Conservation (phyloP, 2,797 vertebrate genomes). For the Alectoris magna region DNA sequence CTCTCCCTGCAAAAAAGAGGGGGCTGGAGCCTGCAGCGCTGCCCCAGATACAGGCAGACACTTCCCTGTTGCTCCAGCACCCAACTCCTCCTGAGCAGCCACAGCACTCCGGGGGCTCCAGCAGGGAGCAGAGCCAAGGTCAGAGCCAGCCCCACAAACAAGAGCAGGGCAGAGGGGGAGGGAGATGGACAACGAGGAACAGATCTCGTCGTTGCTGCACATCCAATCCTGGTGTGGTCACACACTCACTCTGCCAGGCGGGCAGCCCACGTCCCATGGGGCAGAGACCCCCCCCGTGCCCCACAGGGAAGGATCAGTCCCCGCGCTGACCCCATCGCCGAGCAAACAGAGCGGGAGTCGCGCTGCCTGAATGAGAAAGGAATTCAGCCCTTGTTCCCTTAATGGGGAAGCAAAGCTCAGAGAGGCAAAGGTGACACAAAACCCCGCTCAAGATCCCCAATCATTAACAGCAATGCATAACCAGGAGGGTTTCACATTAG, state of each 20-base stretch:
- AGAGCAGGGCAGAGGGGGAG: background rate
- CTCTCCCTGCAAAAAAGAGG: background rate
- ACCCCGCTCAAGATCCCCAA: slow-evolving; percentile 72
- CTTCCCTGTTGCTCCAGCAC: background rate
- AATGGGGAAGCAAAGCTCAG: slow-evolving; percentile 38
- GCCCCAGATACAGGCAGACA: slow-evolving; percentile 33
- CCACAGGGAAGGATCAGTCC: background rate
- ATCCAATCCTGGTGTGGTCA: background rate
- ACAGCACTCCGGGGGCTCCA: background rate
- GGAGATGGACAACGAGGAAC: background rate
- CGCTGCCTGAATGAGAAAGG: slow-evolving; percentile 55
- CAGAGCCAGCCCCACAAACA: background rate
- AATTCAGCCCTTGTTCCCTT: slow-evolving; percentile 49
- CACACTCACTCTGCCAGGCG: background rate
- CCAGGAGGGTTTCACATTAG: background rate
- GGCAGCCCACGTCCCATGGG: accelerated
- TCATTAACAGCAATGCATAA: slow-evolving; percentile 74
- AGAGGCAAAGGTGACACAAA: slow-evolving; percentile 52
- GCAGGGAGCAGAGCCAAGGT: background rate
- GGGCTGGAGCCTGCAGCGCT: background rate
- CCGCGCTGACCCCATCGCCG: accelerated
- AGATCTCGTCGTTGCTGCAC: background rate
- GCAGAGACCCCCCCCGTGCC: background rate
- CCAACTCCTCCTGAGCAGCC: background rate
- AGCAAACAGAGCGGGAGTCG: background rate